Conservation (phyloP, 2,797 vertebrate species). For the Heteromormyrus szaboi region DNA sequence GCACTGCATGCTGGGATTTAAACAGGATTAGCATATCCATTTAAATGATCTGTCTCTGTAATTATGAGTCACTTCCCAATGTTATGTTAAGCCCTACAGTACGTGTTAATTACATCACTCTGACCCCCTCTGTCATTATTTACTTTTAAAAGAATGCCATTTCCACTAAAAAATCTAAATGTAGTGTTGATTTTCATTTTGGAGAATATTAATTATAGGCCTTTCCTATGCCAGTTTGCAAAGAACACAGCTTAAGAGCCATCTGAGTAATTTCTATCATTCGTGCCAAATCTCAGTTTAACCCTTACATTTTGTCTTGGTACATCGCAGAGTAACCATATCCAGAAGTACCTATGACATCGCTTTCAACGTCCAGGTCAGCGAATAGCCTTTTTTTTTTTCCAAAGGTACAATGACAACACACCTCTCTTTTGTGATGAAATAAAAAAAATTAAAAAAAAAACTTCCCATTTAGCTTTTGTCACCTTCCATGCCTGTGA, state of each 20-base stretch:
- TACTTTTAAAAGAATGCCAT: conserved; percentile 27
- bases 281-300: background rate
- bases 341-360: background rate
- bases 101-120: conserved; percentile 34
- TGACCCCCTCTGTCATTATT: conserved; percentile 51
- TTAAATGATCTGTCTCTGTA: conserved; percentile 59
- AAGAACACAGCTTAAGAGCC: background rate
- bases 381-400: conserved; percentile 36
- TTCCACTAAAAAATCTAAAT: conserved; percentile 27
- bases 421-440: conserved; percentile 53
- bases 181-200: conserved; percentile 41
- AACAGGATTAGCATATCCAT: conserved; percentile 58
- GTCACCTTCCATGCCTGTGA: conserved; percentile 68
- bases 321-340: background rate
- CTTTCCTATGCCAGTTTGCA: conserved; percentile 53
- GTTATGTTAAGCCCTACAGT: conserved; percentile 23
- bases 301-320: background rate
- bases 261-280: background rate
- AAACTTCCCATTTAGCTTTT: conserved; percentile 55
- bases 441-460: conserved; percentile 59
- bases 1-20: conserved; percentile 52
- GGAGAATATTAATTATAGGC: conserved; percentile 50
- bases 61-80: conserved; percentile 57
- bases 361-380: background rate
- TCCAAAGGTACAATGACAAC: conserved; percentile 60